A percentile compares a stretch with the other conserved stretches of the same genome.
Conservation (phyloP, 2,113 vertebrate genomes). For the Emydocephalus ijimae region DNA sequence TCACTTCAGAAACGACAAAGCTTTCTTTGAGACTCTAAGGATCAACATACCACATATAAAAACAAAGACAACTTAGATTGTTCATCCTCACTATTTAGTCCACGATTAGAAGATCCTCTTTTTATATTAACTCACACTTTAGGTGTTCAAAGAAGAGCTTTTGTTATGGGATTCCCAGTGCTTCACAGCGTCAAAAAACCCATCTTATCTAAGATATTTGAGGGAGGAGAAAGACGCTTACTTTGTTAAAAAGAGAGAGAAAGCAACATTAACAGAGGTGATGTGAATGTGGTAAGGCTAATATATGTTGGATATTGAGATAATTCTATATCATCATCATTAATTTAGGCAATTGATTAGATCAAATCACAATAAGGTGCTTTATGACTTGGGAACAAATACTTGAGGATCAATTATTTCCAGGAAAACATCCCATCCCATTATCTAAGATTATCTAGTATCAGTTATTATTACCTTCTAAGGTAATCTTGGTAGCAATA, state of each 20-base stretch:
- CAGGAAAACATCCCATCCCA: background rate
- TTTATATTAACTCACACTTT: background rate
- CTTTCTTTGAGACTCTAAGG: conserved; percentile 46
- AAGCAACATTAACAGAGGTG: background rate
- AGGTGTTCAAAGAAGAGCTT: conserved; percentile 17
- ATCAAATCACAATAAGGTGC: background rate
- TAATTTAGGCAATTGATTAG: background rate
- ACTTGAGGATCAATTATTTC: background rate
- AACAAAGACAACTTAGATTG: background rate
- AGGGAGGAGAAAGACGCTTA: background rate
- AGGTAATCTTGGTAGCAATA: background rate
- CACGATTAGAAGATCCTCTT: conserved; percentile 6
- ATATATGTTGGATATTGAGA: background rate
- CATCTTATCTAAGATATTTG: conserved; percentile 28
- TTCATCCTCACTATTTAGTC: background rate
- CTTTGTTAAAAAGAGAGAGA: conserved; percentile 15
- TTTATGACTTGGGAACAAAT: background rate
- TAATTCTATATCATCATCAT: background rate
- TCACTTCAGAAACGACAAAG: conserved; percentile 54
- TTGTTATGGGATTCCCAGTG: conserved; percentile 23
- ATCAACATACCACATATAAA: conserved; percentile 35
- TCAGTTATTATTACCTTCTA: background rate
- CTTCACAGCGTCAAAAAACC: background rate
- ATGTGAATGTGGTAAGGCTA: background rate
- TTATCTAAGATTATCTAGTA: background rate